Evolutionary conservation across 2,113 vertebrate species (phyloP).

Genomic region (Phainopepla nitens): DNA sequence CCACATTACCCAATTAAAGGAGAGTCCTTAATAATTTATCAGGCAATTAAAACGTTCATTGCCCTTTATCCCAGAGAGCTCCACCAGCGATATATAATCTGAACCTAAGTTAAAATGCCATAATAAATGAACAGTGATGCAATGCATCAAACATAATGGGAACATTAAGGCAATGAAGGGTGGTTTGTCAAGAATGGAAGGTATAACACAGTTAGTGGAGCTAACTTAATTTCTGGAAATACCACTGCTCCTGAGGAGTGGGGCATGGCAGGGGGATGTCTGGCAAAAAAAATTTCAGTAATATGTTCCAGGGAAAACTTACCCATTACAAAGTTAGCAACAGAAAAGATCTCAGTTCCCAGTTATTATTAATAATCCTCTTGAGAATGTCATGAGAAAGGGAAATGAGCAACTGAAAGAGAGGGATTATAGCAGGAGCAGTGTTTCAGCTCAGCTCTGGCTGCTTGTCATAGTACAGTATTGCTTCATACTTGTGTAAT

Average conservation of each 20-base stretch:
- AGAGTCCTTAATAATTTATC: constrained; percentile 63
- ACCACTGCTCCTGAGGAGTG: background rate
- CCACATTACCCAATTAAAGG: constrained; percentile 47
- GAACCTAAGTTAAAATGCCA: constrained; percentile 32
- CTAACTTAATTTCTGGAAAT: constrained; percentile 54
- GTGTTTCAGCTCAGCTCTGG: background rate
- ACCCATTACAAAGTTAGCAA: background rate
- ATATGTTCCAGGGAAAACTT: background rate
- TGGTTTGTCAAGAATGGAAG: constrained; percentile 11
- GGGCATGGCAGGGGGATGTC: background rate
- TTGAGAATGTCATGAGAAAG: background rate
- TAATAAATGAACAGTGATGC: constrained; percentile 30
- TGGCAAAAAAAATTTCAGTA: background rate
- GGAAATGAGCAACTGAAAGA: background rate
- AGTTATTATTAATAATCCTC: constrained; percentile 3
- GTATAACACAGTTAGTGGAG: background rate
- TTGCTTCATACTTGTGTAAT: background rate
- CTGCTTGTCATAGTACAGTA: background rate
- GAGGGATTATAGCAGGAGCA: background rate
- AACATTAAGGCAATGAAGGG: constrained; percentile 37
- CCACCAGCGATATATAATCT: background rate
- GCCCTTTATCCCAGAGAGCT: constrained; percentile 49
- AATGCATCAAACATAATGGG: constrained; percentile 54
- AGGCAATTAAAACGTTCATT: constrained; percentile 59
- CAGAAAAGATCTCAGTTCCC: background rate